A percentile compares a stretch with the other conserved stretches of the same genome.
phyloP scores from a whole-genome alignment of 2,113 vertebrate species.

The Stegostoma tigrinum region DNA sequence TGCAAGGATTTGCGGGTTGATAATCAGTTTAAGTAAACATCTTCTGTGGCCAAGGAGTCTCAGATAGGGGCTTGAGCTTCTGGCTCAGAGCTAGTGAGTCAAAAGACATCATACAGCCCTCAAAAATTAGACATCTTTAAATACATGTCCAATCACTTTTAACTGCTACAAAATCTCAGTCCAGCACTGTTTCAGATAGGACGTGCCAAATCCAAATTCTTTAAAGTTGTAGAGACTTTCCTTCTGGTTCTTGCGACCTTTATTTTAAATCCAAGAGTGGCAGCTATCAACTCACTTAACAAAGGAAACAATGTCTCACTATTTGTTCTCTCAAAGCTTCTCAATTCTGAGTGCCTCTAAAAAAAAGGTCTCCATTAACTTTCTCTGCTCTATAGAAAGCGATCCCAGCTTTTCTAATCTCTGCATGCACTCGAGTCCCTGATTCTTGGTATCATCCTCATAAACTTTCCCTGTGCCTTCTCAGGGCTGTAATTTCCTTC shows the following conservation, averaged over 20 bases:
- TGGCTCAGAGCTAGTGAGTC: no score
- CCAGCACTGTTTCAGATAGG: neutral
- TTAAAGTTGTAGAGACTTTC: neutral
- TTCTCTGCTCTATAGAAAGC: neutral
- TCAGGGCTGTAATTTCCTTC: no score
- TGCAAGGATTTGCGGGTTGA: no score
- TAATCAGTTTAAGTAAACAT: no score
- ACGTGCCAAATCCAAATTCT: neutral
- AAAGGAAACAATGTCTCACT: neutral
- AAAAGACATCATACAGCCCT: no score
- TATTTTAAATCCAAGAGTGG: neutral
- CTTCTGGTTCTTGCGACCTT: neutral
- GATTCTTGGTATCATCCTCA: neutral
- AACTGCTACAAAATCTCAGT: neutral
- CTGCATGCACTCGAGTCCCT: neutral
- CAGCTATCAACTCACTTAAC: neutral
- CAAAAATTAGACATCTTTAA: neutral
- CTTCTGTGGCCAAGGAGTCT: no score
- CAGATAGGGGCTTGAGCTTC: no score
- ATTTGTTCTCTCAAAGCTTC: neutral
- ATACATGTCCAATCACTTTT: no score
- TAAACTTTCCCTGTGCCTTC: no score
- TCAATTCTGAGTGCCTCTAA: neutral
- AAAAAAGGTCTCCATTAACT: neutral
- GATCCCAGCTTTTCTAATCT: neutral